Base-by-base conservation (phyloP, 2,797 vertebrate genomes). In the Falco rusticolus region DNA sequence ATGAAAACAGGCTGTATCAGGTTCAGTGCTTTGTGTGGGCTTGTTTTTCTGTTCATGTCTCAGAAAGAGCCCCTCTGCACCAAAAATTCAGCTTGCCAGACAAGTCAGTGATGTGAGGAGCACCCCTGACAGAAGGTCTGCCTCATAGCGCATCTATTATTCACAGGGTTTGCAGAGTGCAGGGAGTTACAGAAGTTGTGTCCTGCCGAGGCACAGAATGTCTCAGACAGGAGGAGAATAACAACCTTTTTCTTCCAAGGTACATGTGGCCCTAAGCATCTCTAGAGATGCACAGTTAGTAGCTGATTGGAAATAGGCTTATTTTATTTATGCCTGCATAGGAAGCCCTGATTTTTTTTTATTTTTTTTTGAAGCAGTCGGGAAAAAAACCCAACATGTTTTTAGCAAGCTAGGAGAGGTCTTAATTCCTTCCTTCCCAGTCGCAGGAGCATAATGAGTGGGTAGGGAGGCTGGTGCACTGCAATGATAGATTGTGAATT, bases 131-230 rank as follows among this genome's bases (percentile, higher is more conserved):
- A 82, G 74, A 66, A 89, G 65, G 59, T 87, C 78, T 91, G 66
- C 34, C 70, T 95, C 75, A 51, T 56, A 92, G 60, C 89, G 72
- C 64, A 94, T 84, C 34, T 66, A 70, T 79, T 87, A 93, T 89
- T 94, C 69, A 84, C 47, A 16, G 45, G 25, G 17, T 74, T 89
- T 57, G 45, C 54, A 50, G 70, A 61, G 75, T 37, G 60, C 82
- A 77, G 68, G 39, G 64, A 85, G 60, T 48, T 80, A 57, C 51
- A 85, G 75, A 85, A 86, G 64, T 85, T 10, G 0, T 66, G 72
- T 89, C 93, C 75, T 76, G 18, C 48, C 0, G 4, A 65, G 64
- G 76, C 64, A 70, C 48, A 48, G 68, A 80, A 74, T 29, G 48
- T 83, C 84, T 93, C 71, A 74, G 43, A 61, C 64, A 70, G 74